A percentile compares a stretch with the other conserved stretches of the same genome.
Evolutionary conservation across 2,797 vertebrate genomes (phyloP).

Genomic region (Buceros bicornis): DNA sequence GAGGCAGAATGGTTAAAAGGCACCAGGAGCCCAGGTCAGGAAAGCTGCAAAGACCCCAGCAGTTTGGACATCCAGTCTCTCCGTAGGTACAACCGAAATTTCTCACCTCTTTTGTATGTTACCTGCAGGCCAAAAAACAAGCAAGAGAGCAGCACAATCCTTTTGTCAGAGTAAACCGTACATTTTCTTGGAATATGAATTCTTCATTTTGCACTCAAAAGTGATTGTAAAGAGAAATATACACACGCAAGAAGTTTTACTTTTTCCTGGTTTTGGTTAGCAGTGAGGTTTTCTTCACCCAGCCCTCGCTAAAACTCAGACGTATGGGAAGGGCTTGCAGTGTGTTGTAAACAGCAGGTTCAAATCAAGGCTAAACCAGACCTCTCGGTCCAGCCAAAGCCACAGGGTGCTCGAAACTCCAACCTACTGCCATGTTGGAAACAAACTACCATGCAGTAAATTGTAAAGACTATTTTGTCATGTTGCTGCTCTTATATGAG

Average conservation of each 20-base stretch:
- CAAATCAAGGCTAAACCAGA: constrained; percentile 74
- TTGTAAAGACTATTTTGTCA: background rate
- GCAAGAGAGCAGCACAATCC: background rate
- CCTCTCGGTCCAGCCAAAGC: constrained; percentile 63
- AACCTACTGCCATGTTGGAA: constrained; percentile 56
- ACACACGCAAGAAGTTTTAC: constrained; percentile 12
- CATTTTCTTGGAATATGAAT: background rate
- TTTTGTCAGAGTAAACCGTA: background rate
- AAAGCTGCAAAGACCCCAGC: background rate
- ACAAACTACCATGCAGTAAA: constrained; percentile 57
- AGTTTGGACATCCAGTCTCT: background rate
- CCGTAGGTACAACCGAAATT: background rate
- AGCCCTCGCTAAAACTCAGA: constrained; percentile 32
- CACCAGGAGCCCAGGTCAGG: background rate
- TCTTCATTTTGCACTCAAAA: background rate
- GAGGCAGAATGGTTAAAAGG: constrained; percentile 11
- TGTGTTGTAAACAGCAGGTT: constrained; percentile 70
- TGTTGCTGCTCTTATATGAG: background rate
- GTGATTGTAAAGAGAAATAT: background rate
- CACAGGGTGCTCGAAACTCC: constrained; percentile 54
- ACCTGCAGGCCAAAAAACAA: background rate
- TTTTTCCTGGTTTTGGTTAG: background rate
- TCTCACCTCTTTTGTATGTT: background rate
- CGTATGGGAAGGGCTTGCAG: constrained; percentile 44
- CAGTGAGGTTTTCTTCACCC: background rate